These are phyloP conservation scores for Nomada fucata DNA, from an alignment of 2,888 invertebrate species.

Conservation along the genomic window DNA sequence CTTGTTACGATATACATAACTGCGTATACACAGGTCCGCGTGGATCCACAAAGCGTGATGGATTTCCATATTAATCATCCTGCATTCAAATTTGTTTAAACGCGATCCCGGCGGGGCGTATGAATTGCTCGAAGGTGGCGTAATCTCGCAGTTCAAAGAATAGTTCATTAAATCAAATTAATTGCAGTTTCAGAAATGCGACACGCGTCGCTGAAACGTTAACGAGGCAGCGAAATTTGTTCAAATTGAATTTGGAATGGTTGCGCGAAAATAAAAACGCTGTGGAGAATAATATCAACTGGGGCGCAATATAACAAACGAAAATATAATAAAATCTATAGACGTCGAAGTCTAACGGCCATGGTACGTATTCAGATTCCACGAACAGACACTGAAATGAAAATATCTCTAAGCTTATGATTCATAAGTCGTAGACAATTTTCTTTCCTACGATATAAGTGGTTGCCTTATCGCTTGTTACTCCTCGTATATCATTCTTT, in stretches of 20 bases:
- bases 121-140: background rate
- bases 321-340: too few relatives aligned
- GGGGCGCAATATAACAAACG: too few relatives aligned
- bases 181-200: too few relatives aligned
- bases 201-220: too few relatives aligned
- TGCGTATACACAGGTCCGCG: background rate
- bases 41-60: slow-evolving; percentile 3
- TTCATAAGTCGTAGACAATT: slow-evolving; percentile 7
- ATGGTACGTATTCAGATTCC: background rate
- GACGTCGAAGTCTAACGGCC: too few relatives aligned
- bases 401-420: background rate
- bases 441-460: slow-evolving; percentile 1
- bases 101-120: background rate
- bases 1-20: slow-evolving; percentile 13
- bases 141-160: background rate
- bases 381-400: background rate
- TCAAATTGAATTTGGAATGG: too few relatives aligned
- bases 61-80: slow-evolving; percentile 22
- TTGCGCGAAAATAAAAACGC: too few relatives aligned
- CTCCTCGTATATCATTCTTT: slow-evolving; percentile 27
- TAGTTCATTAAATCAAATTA: too few relatives aligned
- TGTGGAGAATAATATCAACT: too few relatives aligned
- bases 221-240: too few relatives aligned
- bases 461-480: slow-evolving; percentile 27
- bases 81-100: background rate